These are phyloP conservation scores for Eremophila alpestris DNA, from an alignment of 2,797 vertebrate species.

Conservation along the genomic window DNA sequence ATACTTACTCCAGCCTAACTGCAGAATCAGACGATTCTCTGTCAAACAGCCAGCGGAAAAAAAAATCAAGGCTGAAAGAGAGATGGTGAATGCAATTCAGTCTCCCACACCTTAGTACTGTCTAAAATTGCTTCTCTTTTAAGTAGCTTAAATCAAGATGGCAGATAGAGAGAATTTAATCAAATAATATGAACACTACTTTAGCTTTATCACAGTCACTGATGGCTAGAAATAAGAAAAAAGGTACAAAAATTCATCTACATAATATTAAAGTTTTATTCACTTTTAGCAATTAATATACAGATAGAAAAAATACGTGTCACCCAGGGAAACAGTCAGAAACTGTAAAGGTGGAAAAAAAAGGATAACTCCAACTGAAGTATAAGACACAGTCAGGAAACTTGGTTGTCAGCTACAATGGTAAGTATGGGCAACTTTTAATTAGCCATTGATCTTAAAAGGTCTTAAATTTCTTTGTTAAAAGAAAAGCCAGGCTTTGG, in stretches of 20 bases:
- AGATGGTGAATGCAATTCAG: background rate
- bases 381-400: background rate
- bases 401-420: background rate
- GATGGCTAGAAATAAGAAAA: background rate
- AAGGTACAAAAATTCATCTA: background rate
- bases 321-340: background rate
- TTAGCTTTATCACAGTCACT: background rate
- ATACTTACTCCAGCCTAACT: conserved; percentile 92
- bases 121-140: background rate
- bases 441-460: background rate
- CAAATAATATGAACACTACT: background rate
- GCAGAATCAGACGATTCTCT: conserved; percentile 73
- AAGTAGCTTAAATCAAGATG: background rate
- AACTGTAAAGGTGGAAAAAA: background rate
- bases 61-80: conserved; percentile 85
- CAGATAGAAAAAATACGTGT: background rate
- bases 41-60: conserved; percentile 96
- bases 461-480: background rate
- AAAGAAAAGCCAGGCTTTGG: background rate
- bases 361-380: background rate
- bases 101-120: background rate
- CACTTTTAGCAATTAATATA: background rate
- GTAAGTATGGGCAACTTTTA: background rate
- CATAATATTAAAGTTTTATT: background rate
- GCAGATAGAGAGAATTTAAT: background rate